These are phyloP conservation scores for Calephelis perditalis DNA, from an alignment of 2,888 invertebrate genomes.

Conservation along the genomic window DNA sequence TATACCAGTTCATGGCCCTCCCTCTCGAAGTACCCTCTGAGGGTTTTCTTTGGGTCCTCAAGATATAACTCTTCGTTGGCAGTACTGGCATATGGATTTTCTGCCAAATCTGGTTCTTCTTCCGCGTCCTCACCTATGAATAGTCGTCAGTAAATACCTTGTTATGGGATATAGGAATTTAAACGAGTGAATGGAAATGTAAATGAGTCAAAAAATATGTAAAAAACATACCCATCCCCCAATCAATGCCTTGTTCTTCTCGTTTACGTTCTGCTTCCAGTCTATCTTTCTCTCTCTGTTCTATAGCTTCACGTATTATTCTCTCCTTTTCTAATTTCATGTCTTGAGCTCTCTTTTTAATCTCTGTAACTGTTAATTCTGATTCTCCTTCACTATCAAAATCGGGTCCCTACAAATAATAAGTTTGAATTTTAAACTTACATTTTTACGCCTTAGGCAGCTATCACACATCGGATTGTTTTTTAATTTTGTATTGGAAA, in stretches of 20 bases:
- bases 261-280: constrained; percentile 64
- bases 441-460: no score
- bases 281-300: constrained; percentile 48
- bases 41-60: constrained; percentile 96
- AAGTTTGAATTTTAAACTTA: neutral
- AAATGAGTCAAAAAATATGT: no score
- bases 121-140: constrained; percentile 88
- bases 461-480: no score
- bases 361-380: constrained; percentile 85
- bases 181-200: no score
- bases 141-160: no score
- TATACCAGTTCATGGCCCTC: constrained; percentile 93
- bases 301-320: constrained; percentile 53
- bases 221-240: constrained; percentile 89
- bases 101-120: constrained; percentile 87
- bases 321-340: constrained; percentile 66
- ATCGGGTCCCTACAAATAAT: constrained; percentile 82
- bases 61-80: constrained; percentile 93
- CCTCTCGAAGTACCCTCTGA: constrained; percentile 95
- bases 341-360: constrained; percentile 76
- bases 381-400: constrained; percentile 93
- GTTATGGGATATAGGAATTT: no score
- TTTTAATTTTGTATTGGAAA: no score
- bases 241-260: constrained; percentile 87
- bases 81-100: constrained; percentile 90